These are phyloP conservation scores for Piprites chloris DNA, from an alignment of 2,113 vertebrate genomes.

Conservation along the genomic window DNA sequence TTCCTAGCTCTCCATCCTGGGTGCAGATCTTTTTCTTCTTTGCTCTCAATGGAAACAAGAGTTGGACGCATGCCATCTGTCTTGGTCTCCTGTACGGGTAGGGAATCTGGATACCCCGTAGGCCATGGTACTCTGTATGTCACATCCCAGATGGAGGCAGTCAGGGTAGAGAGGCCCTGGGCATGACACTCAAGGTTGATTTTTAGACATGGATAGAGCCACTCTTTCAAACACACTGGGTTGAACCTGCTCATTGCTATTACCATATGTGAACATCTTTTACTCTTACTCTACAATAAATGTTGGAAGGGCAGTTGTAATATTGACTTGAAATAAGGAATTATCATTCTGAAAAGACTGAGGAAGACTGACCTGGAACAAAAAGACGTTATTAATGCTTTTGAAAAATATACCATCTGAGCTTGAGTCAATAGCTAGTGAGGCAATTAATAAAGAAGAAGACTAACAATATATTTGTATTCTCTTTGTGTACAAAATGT, in stretches of 20 bases:
- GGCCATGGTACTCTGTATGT: not conserved
- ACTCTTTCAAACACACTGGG: not conserved
- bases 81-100: not conserved
- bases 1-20: not conserved
- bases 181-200: not conserved
- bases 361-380: slow-evolving; percentile 28
- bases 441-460: slow-evolving; percentile 52
- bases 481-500: slow-evolving; percentile 42
- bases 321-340: slow-evolving; percentile 9
- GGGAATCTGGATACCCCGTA: not conserved
- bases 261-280: not conserved
- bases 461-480: slow-evolving; percentile 50
- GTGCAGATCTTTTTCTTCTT: not conserved
- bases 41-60: not conserved
- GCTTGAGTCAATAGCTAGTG: slow-evolving; percentile 21
- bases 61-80: not conserved
- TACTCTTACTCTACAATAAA: not conserved
- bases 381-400: slow-evolving; percentile 57
- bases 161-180: not conserved
- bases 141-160: not conserved
- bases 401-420: slow-evolving; percentile 31
- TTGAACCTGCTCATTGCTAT: not conserved
- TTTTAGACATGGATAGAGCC: not conserved
- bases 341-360: slow-evolving; percentile 16
- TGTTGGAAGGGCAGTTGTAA: not conserved